Conservation (phyloP, 1,140 invertebrate species). For the Physella acuta region DNA sequence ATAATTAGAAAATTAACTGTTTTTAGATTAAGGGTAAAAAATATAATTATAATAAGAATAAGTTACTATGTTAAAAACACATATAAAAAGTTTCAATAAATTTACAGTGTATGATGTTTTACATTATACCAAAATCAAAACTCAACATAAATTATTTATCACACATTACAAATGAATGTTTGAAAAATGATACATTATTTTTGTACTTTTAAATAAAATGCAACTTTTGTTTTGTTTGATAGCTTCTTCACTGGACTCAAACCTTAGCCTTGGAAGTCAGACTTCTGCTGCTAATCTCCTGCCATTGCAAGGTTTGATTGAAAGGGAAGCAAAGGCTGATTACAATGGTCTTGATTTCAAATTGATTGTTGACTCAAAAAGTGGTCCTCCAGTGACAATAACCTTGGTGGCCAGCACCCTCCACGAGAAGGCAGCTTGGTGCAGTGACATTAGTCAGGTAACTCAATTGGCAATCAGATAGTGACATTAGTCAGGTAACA, state of each 20-base stretch:
- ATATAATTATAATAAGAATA: too few relatives aligned
- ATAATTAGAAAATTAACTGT: too few relatives aligned
- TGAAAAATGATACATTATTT: background rate
- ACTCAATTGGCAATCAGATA: too few relatives aligned
- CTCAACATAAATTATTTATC: too few relatives aligned
- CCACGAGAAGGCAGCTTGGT: constrained; percentile 92
- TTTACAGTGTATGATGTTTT: too few relatives aligned
- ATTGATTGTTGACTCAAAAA: constrained; percentile 69
- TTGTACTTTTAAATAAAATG: background rate
- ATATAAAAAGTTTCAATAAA: too few relatives aligned
- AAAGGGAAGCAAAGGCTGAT: constrained; percentile 52
- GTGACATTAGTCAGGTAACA: too few relatives aligned
- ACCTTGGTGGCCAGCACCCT: constrained; percentile 79
- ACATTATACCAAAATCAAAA: too few relatives aligned
- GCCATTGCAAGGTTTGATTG: constrained; percentile 31
- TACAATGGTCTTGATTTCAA: constrained; percentile 86
- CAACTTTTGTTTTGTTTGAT: constrained; percentile 1
- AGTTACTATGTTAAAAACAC: too few relatives aligned
- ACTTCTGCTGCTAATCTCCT: constrained; percentile 42
- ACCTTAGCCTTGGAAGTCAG: constrained; percentile 50
- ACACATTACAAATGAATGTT: too few relatives aligned
- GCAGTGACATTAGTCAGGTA: constrained; percentile 84
- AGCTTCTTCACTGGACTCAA: constrained; percentile 56
- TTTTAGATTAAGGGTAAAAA: too few relatives aligned
- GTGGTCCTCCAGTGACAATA: constrained; percentile 66